Evolutionary conservation across 2,888 invertebrate genomes (phyloP), one percentile per base, ranked within the genome.

Genomic region (Agapostemon virescens): DNA sequence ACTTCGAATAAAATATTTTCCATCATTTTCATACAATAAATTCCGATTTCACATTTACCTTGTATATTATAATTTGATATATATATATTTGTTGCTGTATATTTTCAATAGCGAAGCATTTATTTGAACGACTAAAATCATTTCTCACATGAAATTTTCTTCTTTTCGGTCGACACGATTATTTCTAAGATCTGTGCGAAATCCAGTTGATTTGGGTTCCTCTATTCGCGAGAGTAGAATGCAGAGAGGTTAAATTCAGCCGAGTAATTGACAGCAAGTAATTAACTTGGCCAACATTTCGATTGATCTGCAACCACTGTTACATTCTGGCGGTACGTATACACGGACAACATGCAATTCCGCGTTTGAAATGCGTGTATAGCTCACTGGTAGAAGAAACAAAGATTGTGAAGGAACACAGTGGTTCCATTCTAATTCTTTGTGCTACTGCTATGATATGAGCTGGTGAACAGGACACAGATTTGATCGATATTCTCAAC

Each of bases 181-280:
- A 61, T 61, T 33, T 63, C n/a, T 5, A 63, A 64, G 72, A 84
- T 79, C 77, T 79, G 70, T 23, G 30, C 38, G 52, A 45, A 67
- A 67, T 69, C 83, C 79, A 79, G 80, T 80, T 55, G 71, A 72
- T 69, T 72, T 73, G 52, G 68, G 75, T 58, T 58, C 17, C 26
- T 77, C 73, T 66, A 49, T 69, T 75, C 45, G 66, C 64, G 40
- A 63, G 38, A 74, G 79, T 74, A 77, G 75, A 80, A 81, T 84
- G 66, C 70, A 58, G 9, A 36, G 58, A 45, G 76, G 74, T 63
- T 76, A 72, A 79, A 79, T 69, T 61, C 81, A 68, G 58, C 61
- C 71, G 82, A 78, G 78, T 82, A 82, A 81, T 85, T 85, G 85
- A 82, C 82, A 81, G 66, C 73, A n/a, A 64, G 73, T 76, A 84